Conservation (phyloP, 2,888 invertebrate genomes). For the Brassicogethes aeneus region DNA sequence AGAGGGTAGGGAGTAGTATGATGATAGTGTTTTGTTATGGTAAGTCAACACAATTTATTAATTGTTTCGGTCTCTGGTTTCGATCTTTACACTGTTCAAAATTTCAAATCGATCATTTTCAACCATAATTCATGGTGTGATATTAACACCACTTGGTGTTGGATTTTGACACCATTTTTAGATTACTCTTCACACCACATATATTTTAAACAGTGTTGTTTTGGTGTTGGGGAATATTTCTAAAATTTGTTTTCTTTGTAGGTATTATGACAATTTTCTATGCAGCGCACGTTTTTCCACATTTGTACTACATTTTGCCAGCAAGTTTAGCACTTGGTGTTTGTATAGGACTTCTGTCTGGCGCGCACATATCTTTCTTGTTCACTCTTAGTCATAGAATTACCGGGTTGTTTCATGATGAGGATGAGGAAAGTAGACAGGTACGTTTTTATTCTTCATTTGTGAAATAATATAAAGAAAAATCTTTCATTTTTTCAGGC, state of each 20-base stretch:
- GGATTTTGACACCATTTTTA: too few relatives aligned
- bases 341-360: constrained; percentile 40
- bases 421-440: constrained; percentile 36
- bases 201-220: too few relatives aligned
- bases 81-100: neutral
- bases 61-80: neutral
- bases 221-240: too few relatives aligned
- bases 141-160: too few relatives aligned
- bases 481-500: constrained; percentile 13
- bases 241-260: too few relatives aligned
- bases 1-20: constrained; percentile 15
- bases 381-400: constrained; percentile 41
- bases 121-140: too few relatives aligned
- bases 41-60: constrained; percentile 15
- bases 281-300: constrained; percentile 44
- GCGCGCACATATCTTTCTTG: constrained; percentile 35
- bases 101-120: too few relatives aligned
- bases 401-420: constrained; percentile 38
- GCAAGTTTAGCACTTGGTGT: constrained; percentile 49
- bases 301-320: constrained; percentile 51
- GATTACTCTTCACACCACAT: too few relatives aligned
- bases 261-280: constrained; percentile 46
- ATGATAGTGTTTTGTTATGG: constrained; percentile 19
- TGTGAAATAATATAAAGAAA: neutral
- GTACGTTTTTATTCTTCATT: constrained; percentile 8